Percentiles rank a stretch among this genome's conserved stretches.
Evolutionary conservation across 2,797 vertebrate species (phyloP).

Genomic region (Garrulus glandarius): DNA sequence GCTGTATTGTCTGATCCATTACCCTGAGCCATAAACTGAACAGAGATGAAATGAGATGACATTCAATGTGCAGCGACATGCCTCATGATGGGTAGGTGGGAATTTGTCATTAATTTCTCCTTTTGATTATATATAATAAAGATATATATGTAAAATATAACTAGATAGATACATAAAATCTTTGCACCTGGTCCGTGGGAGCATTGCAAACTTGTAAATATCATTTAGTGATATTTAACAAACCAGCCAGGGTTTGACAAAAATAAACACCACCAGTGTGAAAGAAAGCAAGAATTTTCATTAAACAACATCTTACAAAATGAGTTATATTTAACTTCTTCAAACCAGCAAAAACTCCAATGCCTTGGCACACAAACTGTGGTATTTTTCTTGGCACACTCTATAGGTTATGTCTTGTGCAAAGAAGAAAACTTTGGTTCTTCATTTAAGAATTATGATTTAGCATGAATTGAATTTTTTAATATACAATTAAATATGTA

Average conservation of each 20-base stretch:
- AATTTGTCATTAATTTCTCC: conserved; percentile 41
- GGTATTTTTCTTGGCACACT: neutral
- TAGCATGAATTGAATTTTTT: neutral
- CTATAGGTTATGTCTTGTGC: neutral
- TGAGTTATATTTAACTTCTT: conserved; percentile 38
- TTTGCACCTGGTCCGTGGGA: conserved; percentile 51
- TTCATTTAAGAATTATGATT: neutral
- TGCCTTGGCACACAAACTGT: neutral
- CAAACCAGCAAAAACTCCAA: neutral
- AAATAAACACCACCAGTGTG: conserved; percentile 48
- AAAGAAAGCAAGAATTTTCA: conserved; percentile 46
- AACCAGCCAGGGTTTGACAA: conserved; percentile 30
- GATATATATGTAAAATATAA: neutral
- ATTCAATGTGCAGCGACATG: neutral
- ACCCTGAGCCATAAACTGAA: neutral
- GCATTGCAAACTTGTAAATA: conserved; percentile 53
- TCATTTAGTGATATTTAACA: conserved; percentile 65
- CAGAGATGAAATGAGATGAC: neutral
- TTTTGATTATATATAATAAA: conserved; percentile 15
- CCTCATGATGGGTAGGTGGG: neutral
- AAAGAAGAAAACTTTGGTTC: neutral
- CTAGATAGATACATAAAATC: neutral
- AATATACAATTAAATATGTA: neutral
- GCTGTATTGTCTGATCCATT: neutral
- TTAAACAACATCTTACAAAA: conserved; percentile 49